Base-by-base conservation (phyloP, 1,140 invertebrate genomes). In the Drosophila guanche region DNA sequence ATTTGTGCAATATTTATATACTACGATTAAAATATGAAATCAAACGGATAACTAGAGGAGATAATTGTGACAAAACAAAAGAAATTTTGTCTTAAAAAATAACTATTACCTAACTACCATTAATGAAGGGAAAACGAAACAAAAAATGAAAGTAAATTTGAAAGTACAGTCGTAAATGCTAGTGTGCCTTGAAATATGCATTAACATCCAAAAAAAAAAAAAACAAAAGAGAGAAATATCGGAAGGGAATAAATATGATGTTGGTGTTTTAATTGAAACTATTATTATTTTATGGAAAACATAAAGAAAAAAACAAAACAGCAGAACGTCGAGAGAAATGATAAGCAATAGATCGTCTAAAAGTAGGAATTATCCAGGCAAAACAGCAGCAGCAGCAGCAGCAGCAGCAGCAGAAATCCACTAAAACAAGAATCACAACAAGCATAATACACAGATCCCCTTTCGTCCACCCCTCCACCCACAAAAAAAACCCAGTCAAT, bases 111-210 rank as follows among this genome's bases (percentile, higher is more conserved):
- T 56, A 68, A 68, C 63, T 45, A 50, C 41, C 33, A 52, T 22
- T n/a, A 70, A 60, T 4, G 40, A 68, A 42, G 48, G 61, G 59
- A 58, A 52, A 65, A 57, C 47, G 40, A 61, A 77, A 83, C 61
- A 51, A 47, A 56, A 54, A 42, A 37, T 37, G 56, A 69, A 66
- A 78, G 54, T 65, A 69, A 89, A 71, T 79, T 76, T 72, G 67
- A 86, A 80, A 70, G 78, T 88, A 90, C 79, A 88, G 88, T 70
- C 61, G 68, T 84, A 89, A 88, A 83, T 86, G 86, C 81, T 90
- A 90, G 86, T 90, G 86, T 90, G 86, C 86, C 86, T 90, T 90
- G 86, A 90, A 88, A 79, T 83, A 89, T 75, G 84, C 71, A 83
- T 77, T 74, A 84, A 70, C 69, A 78, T 69, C 79, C 46, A 65